These are phyloP conservation scores for Drosophila malerkotliana DNA, from an alignment of 1,140 invertebrate genomes.

Conservation along the genomic window DNA sequence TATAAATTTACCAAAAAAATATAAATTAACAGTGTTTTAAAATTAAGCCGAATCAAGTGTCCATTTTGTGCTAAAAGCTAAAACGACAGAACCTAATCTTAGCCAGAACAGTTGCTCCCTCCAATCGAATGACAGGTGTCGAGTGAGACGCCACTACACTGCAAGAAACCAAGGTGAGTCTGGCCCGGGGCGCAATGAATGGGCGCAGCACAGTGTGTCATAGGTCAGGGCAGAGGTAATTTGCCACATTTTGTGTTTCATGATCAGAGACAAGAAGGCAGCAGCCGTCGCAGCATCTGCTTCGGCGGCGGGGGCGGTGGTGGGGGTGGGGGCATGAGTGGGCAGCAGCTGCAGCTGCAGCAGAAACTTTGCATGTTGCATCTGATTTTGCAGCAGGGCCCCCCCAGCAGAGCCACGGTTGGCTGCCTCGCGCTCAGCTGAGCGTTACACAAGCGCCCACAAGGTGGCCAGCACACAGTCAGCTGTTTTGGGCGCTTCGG, in stretches of 20 bases:
- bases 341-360: not conserved
- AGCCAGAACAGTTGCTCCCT: constrained; percentile 58
- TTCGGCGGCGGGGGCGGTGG: not conserved
- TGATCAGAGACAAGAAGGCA: constrained; percentile 9
- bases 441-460: constrained; percentile 43
- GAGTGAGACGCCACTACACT: not conserved
- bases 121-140: constrained; percentile 55
- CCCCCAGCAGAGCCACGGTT: constrained; percentile 47
- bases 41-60: constrained; percentile 35
- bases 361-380: constrained; percentile 24
- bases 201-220: constrained; percentile 7
- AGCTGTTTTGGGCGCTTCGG: constrained; percentile 57
- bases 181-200: not conserved
- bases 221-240: constrained; percentile 12
- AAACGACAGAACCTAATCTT: constrained; percentile 5
- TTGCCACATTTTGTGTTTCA: not conserved
- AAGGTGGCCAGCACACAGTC: constrained; percentile 13
- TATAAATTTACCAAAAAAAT: constrained; percentile 32
- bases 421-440: constrained; percentile 65
- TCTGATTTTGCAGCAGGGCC: constrained; percentile 14
- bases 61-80: constrained; percentile 66
- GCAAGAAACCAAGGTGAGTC: constrained; percentile 27
- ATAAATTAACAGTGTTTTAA: constrained; percentile 15
- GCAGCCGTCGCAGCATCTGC: not conserved
- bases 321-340: not conserved